Evolutionary conservation across 2,113 vertebrate genomes (phyloP).

Genomic region (Eublepharis macularius): DNA sequence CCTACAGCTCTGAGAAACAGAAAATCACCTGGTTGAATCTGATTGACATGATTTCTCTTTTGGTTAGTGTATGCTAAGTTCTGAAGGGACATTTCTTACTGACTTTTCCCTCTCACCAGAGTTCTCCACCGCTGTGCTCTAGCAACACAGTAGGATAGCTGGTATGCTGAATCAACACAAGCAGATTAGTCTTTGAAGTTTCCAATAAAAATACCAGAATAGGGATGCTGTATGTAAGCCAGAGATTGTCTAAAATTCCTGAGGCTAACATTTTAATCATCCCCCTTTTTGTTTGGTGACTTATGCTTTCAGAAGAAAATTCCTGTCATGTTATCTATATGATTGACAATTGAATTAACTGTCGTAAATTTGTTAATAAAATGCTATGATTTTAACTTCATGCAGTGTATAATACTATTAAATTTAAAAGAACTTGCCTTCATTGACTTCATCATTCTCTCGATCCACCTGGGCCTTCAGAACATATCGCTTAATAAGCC

Average conservation of each 20-base stretch:
- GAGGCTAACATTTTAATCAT: not conserved
- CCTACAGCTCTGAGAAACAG: not conserved
- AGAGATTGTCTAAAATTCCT: not conserved
- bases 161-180: not conserved
- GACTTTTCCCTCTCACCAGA: not conserved
- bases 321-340: not conserved
- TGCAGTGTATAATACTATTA: not conserved
- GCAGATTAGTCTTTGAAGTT: too few species aligned
- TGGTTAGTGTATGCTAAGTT: not conserved
- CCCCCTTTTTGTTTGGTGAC: not conserved
- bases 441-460: conserved; percentile 97
- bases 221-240: not conserved
- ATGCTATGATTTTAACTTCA: not conserved
- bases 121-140: not conserved
- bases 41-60: not conserved
- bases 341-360: not conserved
- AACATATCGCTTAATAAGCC: conserved; percentile 95
- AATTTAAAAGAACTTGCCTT: conserved; percentile 80
- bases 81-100: not conserved
- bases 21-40: not conserved
- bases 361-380: not conserved
- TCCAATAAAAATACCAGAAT: not conserved
- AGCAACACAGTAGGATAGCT: not conserved
- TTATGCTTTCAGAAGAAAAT: not conserved
- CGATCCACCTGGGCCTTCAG: conserved; percentile 96